A percentile compares a stretch with the other conserved stretches of the same genome.
These are phyloP conservation scores for Drosophila sechellia DNA, from an alignment of 1,140 invertebrate genomes.

Conservation along the genomic window DNA sequence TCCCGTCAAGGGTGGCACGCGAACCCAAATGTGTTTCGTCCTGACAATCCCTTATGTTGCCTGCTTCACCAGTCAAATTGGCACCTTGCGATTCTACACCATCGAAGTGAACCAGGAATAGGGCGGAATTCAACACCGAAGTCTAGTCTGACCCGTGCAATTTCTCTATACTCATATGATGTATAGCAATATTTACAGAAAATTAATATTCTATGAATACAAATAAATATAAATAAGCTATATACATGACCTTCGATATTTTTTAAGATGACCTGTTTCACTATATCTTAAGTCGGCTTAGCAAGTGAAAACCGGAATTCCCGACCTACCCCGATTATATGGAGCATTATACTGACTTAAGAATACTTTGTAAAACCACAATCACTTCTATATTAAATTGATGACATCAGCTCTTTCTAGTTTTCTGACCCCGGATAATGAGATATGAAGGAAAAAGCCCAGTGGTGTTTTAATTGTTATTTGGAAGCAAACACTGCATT, in stretches of 20 bases:
- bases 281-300: background rate
- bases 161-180: conserved; percentile 1
- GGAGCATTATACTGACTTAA: background rate
- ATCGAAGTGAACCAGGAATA: conserved; percentile 16
- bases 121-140: too few species aligned
- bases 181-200: background rate
- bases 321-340: background rate
- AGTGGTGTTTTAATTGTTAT: too few species aligned
- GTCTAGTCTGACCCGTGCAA: conserved; percentile 34
- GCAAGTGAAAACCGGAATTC: background rate
- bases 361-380: background rate
- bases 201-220: background rate
- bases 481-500: too few species aligned
- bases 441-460: too few species aligned
- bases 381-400: background rate
- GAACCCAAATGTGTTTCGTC: conserved; percentile 53
- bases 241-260: too few species aligned
- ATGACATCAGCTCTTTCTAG: background rate
- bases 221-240: background rate
- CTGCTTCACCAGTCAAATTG: conserved; percentile 45
- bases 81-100: conserved; percentile 53
- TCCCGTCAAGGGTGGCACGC: conserved; percentile 51
- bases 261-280: too few species aligned
- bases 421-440: background rate
- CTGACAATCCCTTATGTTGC: conserved; percentile 51